Conservation (phyloP, 2,113 vertebrate genomes). For the Corydoras sp. region DNA sequence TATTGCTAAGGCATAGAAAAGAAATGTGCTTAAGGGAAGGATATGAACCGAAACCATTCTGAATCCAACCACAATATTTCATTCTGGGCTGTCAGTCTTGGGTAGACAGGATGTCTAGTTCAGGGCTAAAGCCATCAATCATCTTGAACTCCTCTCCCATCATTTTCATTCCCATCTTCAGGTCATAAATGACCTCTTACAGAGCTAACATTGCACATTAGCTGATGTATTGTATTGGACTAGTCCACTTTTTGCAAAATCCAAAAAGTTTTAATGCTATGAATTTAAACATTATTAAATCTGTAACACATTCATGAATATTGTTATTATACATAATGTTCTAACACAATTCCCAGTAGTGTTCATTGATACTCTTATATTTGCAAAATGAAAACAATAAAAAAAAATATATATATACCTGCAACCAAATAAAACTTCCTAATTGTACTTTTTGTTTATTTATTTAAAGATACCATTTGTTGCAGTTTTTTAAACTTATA, state of each 20-base stretch:
- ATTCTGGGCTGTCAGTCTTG: slow-evolving; percentile 61
- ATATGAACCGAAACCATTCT: slow-evolving; percentile 41
- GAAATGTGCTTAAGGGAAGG: slow-evolving; percentile 49
- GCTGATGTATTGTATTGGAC: neutral
- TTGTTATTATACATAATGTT: no score
- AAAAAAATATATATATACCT: no score
- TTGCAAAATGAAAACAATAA: no score
- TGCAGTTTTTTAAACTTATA: no score
- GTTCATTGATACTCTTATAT: no score
- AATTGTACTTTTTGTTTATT: no score
- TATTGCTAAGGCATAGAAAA: slow-evolving; percentile 15
- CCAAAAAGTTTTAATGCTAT: no score
- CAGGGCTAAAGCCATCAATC: slow-evolving; percentile 42
- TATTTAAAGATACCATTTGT: no score
- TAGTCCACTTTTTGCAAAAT: neutral
- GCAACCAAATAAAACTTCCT: no score
- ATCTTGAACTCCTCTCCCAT: slow-evolving; percentile 17
- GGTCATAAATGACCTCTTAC: slow-evolving; percentile 36
- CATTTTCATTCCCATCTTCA: slow-evolving; percentile 23
- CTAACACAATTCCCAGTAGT: no score
- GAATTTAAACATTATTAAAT: no score
- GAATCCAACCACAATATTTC: slow-evolving; percentile 55
- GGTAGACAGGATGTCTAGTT: slow-evolving; percentile 36
- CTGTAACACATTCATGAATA: no score
- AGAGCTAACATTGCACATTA: slow-evolving; percentile 40